These are phyloP conservation scores for Caenorhabditis brenneri DNA, from an alignment of 1,140 invertebrate genomes.

Conservation along the genomic window DNA sequence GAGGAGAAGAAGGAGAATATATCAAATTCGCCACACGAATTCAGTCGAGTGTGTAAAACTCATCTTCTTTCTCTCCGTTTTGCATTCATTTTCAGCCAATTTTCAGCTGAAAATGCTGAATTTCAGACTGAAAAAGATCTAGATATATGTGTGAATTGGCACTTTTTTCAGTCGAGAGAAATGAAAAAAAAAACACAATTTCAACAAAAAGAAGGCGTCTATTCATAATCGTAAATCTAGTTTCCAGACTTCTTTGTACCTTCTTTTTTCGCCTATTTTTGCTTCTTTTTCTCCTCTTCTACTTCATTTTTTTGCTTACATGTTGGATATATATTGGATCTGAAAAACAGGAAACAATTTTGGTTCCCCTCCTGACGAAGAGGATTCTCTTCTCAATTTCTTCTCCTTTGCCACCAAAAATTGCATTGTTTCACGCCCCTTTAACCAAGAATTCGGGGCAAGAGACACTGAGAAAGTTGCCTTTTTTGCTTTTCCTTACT, in stretches of 20 bases:
- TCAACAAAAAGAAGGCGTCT: not conserved
- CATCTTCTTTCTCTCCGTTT: not conserved
- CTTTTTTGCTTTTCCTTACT: not conserved
- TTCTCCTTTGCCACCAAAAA: not conserved
- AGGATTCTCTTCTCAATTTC: too few relatives aligned
- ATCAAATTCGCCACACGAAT: not conserved
- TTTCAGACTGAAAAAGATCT: not conserved
- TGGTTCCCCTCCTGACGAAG: too few relatives aligned
- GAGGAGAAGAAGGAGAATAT: not conserved
- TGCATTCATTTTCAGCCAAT: not conserved
- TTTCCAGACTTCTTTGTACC: not conserved
- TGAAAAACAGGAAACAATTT: slow-evolving; percentile 17
- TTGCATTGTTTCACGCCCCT: slow-evolving; percentile 18
- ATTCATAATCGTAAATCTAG: slow-evolving; percentile 32
- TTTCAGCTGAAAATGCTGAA: not conserved
- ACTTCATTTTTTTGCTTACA: not conserved
- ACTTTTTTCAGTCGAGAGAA: not conserved
- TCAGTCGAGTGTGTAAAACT: slow-evolving; percentile 8
- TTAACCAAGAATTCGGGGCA: not conserved
- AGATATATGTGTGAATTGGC: not conserved
- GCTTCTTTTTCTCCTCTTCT: not conserved
- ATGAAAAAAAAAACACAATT: slow-evolving; percentile 2
- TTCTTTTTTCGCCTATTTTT: not conserved
- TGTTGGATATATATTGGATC: too few relatives aligned
- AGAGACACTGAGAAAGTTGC: not conserved